Evolutionary conservation across 2,888 invertebrate species (phyloP), one percentile per base, ranked within the genome.

Genomic region (Mythimna lalbum): DNA sequence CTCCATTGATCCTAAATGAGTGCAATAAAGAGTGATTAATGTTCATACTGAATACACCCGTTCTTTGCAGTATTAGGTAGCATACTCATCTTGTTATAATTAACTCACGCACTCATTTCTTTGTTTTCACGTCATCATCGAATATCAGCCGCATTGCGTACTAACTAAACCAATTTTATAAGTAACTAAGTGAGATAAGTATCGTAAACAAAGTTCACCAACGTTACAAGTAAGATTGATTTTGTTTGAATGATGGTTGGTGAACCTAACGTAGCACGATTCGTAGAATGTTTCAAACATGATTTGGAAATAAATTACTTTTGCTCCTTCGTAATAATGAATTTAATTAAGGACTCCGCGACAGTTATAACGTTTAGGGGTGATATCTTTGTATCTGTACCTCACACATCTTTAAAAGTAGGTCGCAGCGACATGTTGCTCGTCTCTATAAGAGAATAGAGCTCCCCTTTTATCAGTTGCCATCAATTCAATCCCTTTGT

Each of bases 11-110:
- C 89, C 89, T 81, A 85, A 91, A 92, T 89, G 91, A 92, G 87
- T 88, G 89, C 90, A 92, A 88, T 91, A 89, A 89, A 85, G 85
- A 91, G 86, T 93, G 92, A 93, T 93, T 93, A 90, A 93, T 93
- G 88, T 74, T 82, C 78, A 76, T 82, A 78, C 76, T 90, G 88
- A 91, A 91, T 90, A 86, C 84, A 83, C 71, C 70, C 83, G 80
- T 88, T 89, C 82, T 88, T 84, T 73, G 72, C 82, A 77, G 76
- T 78, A 81, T 75, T 75, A 71, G 56, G 59, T 77, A 68, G 78
- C 71, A 79, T 43, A 74, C 75, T 69, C 81, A 84, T 84, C 81
- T 83, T 84, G 82, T 77, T 86, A 66, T 82, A 83, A 85, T 85
- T 85, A 73, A 82, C 73, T 53, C 69, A 63, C 64, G 65, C 31